Base-by-base conservation (phyloP, 92 coral and sea anemone genomes). In the Bergia sp. region DNA sequence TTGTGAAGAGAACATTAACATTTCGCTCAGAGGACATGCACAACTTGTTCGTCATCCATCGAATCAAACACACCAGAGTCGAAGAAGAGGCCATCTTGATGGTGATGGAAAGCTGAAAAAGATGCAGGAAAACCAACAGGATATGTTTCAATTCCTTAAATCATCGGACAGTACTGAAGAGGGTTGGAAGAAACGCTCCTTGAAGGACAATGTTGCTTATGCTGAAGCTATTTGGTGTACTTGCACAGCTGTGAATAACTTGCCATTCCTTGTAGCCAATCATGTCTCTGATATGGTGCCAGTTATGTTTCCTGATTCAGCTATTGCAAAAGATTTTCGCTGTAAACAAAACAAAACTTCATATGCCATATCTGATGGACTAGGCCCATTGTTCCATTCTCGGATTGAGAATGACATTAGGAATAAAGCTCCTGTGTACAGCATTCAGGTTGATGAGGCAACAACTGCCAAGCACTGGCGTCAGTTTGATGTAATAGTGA, bases 381-480 rank as follows among this genome's bases (percentile, higher is more conserved):
- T 61, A 81, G 86, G 85, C 85, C 85, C 85, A 81, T 81, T 81
- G 85, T 81, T 81, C 85, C 85, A 37, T 81, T 81, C 85, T 55
- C 85, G 85, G 86, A 82, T 82, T 82, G 76, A 65, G 86, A 82
- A 82, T 82, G 86, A 82, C 86, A 82, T 82, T 82, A 82, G 86
- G 86, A 82, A 61, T 37, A 82, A 82, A 64, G 57, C 86, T 82
- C 86, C 86, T 82, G 86, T 82, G 86, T 82, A 82, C 76, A 82
- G 86, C 86, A 61, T 82, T 82, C 75, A 82, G 86, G 86, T 82
- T 82, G 86, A 82, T 82, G 86, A 82, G 86, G 86, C 86, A 82
- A 82, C 86, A 82, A 82, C 86, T 82, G 75, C 86, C 74, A 82
- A 82, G 86, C 86, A 82, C 75, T 82, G 86, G 86, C 86, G 86